Conservation (phyloP, 2,888 invertebrate genomes). For the Drosophila subquinaria region DNA sequence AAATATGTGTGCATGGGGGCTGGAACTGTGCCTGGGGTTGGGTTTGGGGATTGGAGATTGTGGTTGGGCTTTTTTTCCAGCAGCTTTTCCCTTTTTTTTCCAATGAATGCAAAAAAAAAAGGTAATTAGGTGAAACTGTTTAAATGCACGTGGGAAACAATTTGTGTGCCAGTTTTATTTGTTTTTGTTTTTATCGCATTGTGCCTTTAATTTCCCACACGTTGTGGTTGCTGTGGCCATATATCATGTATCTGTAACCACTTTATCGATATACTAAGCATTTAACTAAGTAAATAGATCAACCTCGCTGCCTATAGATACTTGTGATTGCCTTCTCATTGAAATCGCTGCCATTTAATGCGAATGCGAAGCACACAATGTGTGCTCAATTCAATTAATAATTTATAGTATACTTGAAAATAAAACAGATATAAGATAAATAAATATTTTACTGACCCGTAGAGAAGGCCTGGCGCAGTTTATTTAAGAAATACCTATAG, state of each 20-base stretch:
- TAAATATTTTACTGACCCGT: slow-evolving; percentile 1
- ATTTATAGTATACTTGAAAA: background rate
- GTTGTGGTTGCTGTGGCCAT: slow-evolving; percentile 22
- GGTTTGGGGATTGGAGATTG: background rate
- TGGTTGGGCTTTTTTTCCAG: background rate
- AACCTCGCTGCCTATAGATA: background rate
- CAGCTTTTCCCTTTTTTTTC: background rate
- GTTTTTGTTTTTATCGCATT: slow-evolving; percentile 16
- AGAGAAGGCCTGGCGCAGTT: slow-evolving; percentile 10
- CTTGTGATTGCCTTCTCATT: slow-evolving; percentile 5
- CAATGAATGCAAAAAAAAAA: slow-evolving; percentile 30
- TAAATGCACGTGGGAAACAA: slow-evolving; percentile 68
- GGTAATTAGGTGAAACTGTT: slow-evolving; percentile 59
- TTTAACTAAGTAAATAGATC: slow-evolving; percentile 17
- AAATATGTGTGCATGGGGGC: slow-evolving; percentile 10
- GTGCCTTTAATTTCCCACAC: slow-evolving; percentile 48
- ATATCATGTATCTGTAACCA: slow-evolving; percentile 21
- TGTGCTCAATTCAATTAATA: background rate
- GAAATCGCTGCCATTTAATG: background rate
- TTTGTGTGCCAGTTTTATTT: slow-evolving; percentile 49
- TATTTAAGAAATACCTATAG: background rate
- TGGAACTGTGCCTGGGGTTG: slow-evolving; percentile 7
- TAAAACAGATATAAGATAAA: background rate
- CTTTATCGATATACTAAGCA: slow-evolving; percentile 15
- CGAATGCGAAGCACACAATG: background rate